These are phyloP conservation scores for Hoplostethus atlanticus DNA, from an alignment of 2,797 vertebrate species.

Conservation along the genomic window DNA sequence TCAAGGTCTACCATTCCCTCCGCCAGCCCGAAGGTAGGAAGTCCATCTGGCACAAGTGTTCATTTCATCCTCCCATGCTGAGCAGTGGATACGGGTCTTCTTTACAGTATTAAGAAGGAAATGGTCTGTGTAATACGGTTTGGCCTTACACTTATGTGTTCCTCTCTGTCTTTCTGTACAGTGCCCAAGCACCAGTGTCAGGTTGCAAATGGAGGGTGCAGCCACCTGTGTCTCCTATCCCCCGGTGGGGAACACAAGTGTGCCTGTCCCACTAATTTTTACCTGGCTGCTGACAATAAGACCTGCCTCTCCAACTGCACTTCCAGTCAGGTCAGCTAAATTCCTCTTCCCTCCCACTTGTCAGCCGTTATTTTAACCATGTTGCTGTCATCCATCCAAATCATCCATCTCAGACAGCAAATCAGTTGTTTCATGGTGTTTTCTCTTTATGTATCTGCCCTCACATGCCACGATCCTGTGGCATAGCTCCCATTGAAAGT, in stretches of 20 bases:
- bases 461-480: slow-evolving; percentile 28
- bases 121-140: slow-evolving; percentile 36
- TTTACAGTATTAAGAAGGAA: slow-evolving; percentile 36
- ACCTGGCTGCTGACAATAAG: slow-evolving; percentile 94
- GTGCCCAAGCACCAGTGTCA: slow-evolving; percentile 95
- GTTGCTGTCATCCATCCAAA: slow-evolving; percentile 16
- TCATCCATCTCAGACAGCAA: slow-evolving; percentile 40
- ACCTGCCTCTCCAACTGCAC: slow-evolving; percentile 99
- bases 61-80: slow-evolving; percentile 17
- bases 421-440: slow-evolving; percentile 6
- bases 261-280: slow-evolving; percentile 98
- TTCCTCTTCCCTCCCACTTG: slow-evolving; percentile 9
- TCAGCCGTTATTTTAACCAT: slow-evolving; percentile 13
- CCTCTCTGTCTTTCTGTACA: slow-evolving; percentile 68
- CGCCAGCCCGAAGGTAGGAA: slow-evolving; percentile 95
- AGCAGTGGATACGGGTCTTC: slow-evolving; percentile 21
- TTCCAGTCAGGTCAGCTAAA: slow-evolving; percentile 91
- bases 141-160: slow-evolving; percentile 18
- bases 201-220: slow-evolving; percentile 95
- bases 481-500: slow-evolving; percentile 30
- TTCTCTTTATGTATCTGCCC: slow-evolving; percentile 18
- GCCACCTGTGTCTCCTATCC: slow-evolving; percentile 96
- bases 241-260: slow-evolving; percentile 91
- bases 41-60: slow-evolving; percentile 54
- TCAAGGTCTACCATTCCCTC: slow-evolving; percentile 97